A percentile compares a stretch with the other conserved stretches of the same genome.
Evolutionary conservation across 2,888 invertebrate species (phyloP).

Genomic region (Megalurothrips usitatus): DNA sequence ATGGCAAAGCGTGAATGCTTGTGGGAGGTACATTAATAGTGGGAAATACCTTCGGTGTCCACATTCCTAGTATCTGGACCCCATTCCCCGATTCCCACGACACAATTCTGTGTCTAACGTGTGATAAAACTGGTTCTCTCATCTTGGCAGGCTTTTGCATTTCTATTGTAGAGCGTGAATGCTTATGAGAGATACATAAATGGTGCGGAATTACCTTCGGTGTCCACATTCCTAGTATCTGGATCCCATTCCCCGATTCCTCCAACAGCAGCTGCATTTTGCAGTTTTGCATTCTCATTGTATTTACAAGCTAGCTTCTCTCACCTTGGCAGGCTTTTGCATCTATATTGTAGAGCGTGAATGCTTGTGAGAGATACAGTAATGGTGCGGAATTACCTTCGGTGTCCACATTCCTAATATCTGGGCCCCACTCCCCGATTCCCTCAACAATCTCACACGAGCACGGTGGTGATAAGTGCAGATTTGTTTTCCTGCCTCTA

Average conservation of each 20-base stretch:
- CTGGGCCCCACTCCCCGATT: not conserved
- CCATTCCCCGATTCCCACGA: not conserved
- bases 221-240: slow-evolving; percentile 1
- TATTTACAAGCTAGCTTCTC: too few relatives aligned
- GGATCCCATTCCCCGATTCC: not conserved
- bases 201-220: not conserved
- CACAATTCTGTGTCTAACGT: not conserved
- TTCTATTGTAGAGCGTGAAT: not conserved
- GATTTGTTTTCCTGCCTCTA: not conserved
- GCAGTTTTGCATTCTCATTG: too few relatives aligned
- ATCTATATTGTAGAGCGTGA: not conserved
- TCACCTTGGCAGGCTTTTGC: slow-evolving; percentile 13
- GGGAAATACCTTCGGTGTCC: slow-evolving; percentile 3
- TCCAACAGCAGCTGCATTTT: not conserved
- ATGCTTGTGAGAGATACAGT: not conserved
- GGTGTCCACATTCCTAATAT: not conserved
- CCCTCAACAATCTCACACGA: not conserved
- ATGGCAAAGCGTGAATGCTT: not conserved
- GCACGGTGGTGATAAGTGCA: too few relatives aligned
- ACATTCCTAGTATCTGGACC: slow-evolving; percentile 7
- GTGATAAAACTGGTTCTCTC: too few relatives aligned
- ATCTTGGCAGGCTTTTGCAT: slow-evolving; percentile 11
- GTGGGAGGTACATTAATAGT: not conserved
- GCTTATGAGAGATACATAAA: not conserved
- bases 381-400: not conserved